These are phyloP conservation scores for Boloria selene DNA, from an alignment of 2,888 invertebrate species.

Conservation along the genomic window DNA sequence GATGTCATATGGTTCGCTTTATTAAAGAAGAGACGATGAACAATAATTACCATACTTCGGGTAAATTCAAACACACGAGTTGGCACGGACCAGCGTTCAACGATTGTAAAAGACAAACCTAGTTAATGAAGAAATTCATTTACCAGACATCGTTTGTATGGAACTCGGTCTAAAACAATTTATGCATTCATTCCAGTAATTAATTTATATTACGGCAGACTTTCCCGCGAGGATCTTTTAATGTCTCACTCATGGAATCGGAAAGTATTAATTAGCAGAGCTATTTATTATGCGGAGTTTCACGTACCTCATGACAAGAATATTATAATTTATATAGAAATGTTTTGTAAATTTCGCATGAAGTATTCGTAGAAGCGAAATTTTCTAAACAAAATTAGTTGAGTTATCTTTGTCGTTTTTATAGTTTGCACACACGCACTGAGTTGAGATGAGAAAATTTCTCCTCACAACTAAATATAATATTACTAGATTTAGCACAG, in stretches of 20 bases:
- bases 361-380: no score
- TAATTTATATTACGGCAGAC: constrained; percentile 57
- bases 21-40: neutral
- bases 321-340: constrained; percentile 1
- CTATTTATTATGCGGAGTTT: constrained; percentile 68
- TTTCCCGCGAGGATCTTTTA: constrained; percentile 59
- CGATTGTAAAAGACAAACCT: constrained; percentile 23
- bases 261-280: constrained; percentile 66
- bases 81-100: constrained; percentile 16
- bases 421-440: no score
- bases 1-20: constrained; percentile 3
- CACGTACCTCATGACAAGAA: constrained; percentile 47
- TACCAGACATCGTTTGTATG: constrained; percentile 22
- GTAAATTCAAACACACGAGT: constrained; percentile 12
- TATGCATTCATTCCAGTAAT: constrained; percentile 58
- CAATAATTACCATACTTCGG: constrained; percentile 13
- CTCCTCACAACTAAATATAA: no score
- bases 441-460: no score
- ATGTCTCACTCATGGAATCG: constrained; percentile 68
- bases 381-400: no score
- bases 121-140: constrained; percentile 29
- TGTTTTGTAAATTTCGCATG: neutral
- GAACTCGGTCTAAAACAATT: constrained; percentile 51
- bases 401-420: no score
- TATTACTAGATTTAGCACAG: no score